Percentiles rank a stretch among this genome's conserved stretches.
These are phyloP conservation scores for Doryteuthis pealeii DNA, from an alignment of 1,140 invertebrate genomes.

Conservation along the genomic window DNA sequence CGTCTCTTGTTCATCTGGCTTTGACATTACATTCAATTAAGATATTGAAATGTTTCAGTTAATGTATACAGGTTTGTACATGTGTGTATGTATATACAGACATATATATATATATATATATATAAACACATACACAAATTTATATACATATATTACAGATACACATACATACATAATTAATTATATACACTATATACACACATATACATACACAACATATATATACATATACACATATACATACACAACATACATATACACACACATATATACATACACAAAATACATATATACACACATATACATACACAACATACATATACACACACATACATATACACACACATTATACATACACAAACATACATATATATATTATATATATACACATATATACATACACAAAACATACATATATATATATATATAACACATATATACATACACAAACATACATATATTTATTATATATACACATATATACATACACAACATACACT, in stretches of 20 bases:
- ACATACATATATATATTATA: conserved; percentile 6
- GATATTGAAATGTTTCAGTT: too few relatives aligned
- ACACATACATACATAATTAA: too few relatives aligned
- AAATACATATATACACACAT: not conserved
- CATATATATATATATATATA: too few relatives aligned
- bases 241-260: conserved; percentile 1
- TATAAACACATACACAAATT: too few relatives aligned
- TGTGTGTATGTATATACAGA: too few relatives aligned
- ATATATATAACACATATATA: conserved; percentile 10
- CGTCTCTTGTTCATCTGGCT: too few relatives aligned
- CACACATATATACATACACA: not conserved
- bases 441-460: conserved; percentile 1
- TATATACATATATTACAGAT: too few relatives aligned
- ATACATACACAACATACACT: too few relatives aligned
- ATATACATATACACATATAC: not conserved
- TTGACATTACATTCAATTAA: too few relatives aligned
- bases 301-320: not conserved
- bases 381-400: not conserved
- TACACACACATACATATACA: not conserved
- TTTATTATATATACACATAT: not conserved
- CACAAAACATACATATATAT: not conserved
- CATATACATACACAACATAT: not conserved
- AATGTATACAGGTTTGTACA: not conserved
- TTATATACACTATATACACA: not conserved
- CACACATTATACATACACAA: not conserved